phyloP scores from a whole-genome alignment of 2,797 vertebrate species.

The Phrynocephalus forsythii region DNA sequence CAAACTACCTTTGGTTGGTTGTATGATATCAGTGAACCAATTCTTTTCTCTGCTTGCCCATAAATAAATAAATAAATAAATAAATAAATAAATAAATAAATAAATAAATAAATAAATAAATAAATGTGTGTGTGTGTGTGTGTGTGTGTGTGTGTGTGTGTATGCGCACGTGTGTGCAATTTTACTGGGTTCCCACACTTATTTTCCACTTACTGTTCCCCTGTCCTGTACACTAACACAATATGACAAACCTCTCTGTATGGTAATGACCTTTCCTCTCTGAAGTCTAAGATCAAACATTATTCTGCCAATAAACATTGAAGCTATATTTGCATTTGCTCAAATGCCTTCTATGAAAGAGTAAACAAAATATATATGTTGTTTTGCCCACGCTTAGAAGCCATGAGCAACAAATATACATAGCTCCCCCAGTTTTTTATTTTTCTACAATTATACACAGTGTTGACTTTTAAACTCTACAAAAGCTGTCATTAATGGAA shows the following conservation, averaged over 20 bases:
- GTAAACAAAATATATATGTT: neutral
- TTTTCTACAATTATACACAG: neutral
- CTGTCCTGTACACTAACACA: neutral
- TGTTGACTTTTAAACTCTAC: neutral
- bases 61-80: too few species aligned
- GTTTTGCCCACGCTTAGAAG: slow-evolving; percentile 28
- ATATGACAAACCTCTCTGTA: neutral
- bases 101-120: neutral
- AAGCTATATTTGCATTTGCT: neutral
- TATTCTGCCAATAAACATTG: slow-evolving; percentile 27
- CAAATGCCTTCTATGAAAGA: slow-evolving; percentile 11
- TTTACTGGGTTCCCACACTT: neutral
- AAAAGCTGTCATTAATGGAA: neutral
- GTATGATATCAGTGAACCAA: neutral
- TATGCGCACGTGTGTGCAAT: neutral
- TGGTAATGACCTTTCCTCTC: neutral
- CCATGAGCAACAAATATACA: neutral
- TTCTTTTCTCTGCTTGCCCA: neutral
- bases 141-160: too few species aligned
- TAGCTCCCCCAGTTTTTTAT: neutral
- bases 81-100: neutral
- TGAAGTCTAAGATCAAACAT: slow-evolving; percentile 26
- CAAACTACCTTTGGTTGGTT: neutral
- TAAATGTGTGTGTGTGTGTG: neutral
- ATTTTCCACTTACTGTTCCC: neutral